These are phyloP conservation scores for Didymodactylos carnosus DNA, from an alignment of 2,888 invertebrate species.

Conservation along the genomic window DNA sequence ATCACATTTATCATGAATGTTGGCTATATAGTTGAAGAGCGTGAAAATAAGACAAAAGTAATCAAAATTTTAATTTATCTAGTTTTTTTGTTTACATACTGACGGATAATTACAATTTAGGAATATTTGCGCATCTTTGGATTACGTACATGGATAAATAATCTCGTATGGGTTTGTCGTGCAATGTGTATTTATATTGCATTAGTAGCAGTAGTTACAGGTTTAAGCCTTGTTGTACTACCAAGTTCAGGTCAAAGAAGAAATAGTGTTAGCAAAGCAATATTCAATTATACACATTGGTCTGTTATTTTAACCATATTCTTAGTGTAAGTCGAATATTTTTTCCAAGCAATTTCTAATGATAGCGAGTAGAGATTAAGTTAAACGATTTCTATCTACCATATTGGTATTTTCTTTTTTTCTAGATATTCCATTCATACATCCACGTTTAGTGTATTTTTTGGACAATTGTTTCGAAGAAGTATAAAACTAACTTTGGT, in stretches of 20 bases:
- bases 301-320: neutral
- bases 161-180: constrained; percentile 8
- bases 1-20: constrained; percentile 5
- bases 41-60: constrained; percentile 6
- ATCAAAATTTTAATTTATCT: neutral
- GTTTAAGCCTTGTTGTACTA: neutral
- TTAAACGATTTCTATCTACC: neutral
- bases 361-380: neutral
- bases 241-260: neutral
- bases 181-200: neutral
- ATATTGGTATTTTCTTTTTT: constrained; percentile 3
- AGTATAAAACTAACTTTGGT: neutral
- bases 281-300: neutral
- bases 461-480: constrained; percentile 12
- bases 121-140: constrained; percentile 10
- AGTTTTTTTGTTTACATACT: neutral
- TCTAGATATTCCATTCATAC: constrained; percentile 4
- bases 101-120: neutral
- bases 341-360: neutral
- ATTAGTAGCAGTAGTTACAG: neutral
- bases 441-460: neutral
- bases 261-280: neutral
- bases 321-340: too few relatives aligned
- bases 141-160: neutral
- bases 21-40: constrained; percentile 6